phyloP scores from a whole-genome alignment of 64 coral and sea anemone species.

The Dendronephthya gigantea region DNA sequence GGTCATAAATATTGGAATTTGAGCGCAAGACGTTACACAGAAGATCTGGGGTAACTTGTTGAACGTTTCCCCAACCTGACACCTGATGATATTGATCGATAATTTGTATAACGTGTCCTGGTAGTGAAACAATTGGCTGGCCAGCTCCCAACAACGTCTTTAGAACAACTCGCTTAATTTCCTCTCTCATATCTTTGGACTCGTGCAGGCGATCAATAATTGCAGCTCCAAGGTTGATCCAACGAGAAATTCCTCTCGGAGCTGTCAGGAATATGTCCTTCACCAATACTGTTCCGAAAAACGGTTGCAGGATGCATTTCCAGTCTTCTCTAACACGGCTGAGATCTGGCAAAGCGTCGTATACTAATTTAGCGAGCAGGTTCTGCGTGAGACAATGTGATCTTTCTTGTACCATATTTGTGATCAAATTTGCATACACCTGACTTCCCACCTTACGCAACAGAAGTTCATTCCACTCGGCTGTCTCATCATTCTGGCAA shows the following conservation, averaged over 20 bases:
- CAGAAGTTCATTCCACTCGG: slow-evolving; percentile 75
- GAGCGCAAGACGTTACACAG: neutral
- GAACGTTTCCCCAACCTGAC: neutral
- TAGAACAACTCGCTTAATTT: slow-evolving; percentile 25
- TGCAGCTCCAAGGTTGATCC: slow-evolving; percentile 41
- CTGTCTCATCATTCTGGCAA: slow-evolving; percentile 67
- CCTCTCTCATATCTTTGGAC: neutral
- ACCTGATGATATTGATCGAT: neutral
- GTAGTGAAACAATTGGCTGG: slow-evolving; percentile 39
- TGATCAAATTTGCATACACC: slow-evolving; percentile 51
- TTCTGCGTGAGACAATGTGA: neutral
- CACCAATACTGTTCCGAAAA: slow-evolving; percentile 14
- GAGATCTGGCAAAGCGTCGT: slow-evolving; percentile 55
- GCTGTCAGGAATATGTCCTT: slow-evolving; percentile 31
- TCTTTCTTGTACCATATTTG: slow-evolving; percentile 18
- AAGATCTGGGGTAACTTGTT: neutral
- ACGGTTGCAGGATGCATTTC: slow-evolving; percentile 39
- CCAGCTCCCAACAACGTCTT: neutral
- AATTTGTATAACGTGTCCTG: slow-evolving; percentile 36
- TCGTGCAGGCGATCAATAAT: slow-evolving; percentile 36
- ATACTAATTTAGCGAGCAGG: neutral
- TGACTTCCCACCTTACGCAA: slow-evolving; percentile 33
- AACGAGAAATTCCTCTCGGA: slow-evolving; percentile 23
- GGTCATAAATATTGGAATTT: neutral
- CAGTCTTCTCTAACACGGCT: slow-evolving; percentile 39